Conservation (phyloP, 2,113 vertebrate genomes). For the Tragulus kanchil region DNA sequence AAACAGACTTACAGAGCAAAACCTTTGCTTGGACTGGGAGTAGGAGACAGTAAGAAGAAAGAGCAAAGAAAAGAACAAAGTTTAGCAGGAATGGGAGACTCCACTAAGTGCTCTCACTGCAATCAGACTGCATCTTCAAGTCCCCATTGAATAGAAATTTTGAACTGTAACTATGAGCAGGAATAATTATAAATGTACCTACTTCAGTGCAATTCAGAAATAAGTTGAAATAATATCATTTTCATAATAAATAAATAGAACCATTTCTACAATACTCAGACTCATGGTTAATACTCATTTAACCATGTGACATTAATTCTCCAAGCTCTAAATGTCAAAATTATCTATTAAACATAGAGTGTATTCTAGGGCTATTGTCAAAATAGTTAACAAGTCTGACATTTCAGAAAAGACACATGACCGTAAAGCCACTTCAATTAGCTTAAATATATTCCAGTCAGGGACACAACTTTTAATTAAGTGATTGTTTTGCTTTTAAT, state of each 20-base stretch:
- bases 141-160: not conserved
- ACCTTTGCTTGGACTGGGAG: fast-evolving
- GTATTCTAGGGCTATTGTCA: not conserved
- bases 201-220: not conserved
- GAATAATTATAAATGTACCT: not conserved
- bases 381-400: constrained; percentile 52
- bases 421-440: constrained; percentile 36
- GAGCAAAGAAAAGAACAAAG: not conserved
- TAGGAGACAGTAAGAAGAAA: too few relatives aligned
- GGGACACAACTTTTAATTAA: constrained; percentile 67
- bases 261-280: not conserved
- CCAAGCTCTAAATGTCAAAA: constrained; percentile 24
- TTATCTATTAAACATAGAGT: not conserved
- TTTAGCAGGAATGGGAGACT: not conserved
- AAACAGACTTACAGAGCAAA: not conserved
- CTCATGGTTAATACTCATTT: not conserved
- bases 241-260: not conserved
- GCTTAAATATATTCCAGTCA: not conserved
- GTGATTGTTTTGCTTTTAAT: constrained; percentile 66
- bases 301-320: not conserved
- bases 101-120: not conserved
- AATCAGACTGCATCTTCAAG: not conserved
- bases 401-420: not conserved
- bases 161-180: not conserved
- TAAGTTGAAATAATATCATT: not conserved